Percentiles rank a stretch among this genome's conserved stretches.
phyloP scores from a whole-genome alignment of 2,113 vertebrate genomes.

The Coptodon rendalli region DNA sequence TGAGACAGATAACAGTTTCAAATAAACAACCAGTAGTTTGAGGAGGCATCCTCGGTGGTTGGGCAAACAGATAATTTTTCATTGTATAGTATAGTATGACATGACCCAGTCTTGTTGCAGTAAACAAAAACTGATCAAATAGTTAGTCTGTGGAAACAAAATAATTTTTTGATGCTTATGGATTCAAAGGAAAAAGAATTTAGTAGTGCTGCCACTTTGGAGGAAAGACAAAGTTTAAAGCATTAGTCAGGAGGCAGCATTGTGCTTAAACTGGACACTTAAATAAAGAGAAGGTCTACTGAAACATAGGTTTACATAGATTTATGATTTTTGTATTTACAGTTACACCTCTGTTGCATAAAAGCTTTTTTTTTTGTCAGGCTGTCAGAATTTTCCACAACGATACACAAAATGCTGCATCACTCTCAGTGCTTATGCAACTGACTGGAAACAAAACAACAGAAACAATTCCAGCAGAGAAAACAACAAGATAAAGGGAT shows the following conservation, averaged over 20 bases:
- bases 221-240: neutral
- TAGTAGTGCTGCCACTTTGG: neutral
- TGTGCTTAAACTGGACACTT: neutral
- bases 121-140: fast-evolving
- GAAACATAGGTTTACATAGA: neutral
- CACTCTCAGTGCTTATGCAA: neutral
- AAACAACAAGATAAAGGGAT: conserved; percentile 22
- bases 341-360: neutral
- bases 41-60: neutral
- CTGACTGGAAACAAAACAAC: neutral
- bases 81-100: neutral
- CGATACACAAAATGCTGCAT: neutral
- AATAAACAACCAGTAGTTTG: neutral
- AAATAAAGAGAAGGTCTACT: neutral
- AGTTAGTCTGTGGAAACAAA: neutral
- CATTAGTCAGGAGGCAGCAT: neutral
- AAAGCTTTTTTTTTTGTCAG: neutral
- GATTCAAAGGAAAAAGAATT: neutral
- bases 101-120: neutral
- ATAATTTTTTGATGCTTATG: neutral
- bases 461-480: neutral
- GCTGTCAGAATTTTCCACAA: neutral
- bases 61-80: neutral
- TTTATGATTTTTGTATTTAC: neutral
- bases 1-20: neutral